phyloP scores from a whole-genome alignment of 2,113 vertebrate species.

The Lepus europaeus region DNA sequence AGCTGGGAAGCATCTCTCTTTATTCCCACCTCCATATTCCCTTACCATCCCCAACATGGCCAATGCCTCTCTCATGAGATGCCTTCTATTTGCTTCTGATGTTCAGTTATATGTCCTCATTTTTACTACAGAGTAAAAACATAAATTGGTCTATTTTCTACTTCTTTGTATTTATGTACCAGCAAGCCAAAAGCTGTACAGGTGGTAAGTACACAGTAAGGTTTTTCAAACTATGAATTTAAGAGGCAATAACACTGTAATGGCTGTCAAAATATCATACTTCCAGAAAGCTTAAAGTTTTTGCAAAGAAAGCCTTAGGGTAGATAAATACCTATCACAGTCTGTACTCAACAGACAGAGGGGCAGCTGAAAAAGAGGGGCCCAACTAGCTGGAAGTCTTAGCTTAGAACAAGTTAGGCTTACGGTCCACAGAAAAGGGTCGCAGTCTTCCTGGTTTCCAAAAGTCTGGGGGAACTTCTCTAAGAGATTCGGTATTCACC shows the following conservation, averaged over 20 bases:
- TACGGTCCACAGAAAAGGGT: not conserved
- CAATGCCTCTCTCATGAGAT: not conserved
- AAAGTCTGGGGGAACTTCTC: not conserved
- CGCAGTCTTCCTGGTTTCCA: not conserved
- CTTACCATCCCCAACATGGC: not conserved
- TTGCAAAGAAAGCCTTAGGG: not conserved
- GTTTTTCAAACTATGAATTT: conserved; percentile 29
- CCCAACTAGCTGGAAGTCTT: not conserved
- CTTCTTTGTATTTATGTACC: not conserved
- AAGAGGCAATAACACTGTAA: not conserved
- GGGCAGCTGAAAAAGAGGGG: not conserved
- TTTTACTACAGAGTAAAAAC: conserved; percentile 16
- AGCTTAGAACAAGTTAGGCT: not conserved
- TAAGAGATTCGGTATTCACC: not conserved
- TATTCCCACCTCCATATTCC: not conserved
- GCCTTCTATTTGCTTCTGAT: conserved; percentile 37
- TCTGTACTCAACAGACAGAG: not conserved
- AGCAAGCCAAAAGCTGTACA: conserved; percentile 23
- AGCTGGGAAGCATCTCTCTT: not conserved
- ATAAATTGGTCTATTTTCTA: not conserved
- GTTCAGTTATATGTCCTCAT: not conserved
- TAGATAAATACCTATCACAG: not conserved
- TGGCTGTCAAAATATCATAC: not conserved
- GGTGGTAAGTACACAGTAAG: not conserved
- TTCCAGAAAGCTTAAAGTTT: conserved; percentile 14